Base-by-base conservation (phyloP, 2,888 invertebrate genomes). In the Rhagophthalmus giganteus region DNA sequence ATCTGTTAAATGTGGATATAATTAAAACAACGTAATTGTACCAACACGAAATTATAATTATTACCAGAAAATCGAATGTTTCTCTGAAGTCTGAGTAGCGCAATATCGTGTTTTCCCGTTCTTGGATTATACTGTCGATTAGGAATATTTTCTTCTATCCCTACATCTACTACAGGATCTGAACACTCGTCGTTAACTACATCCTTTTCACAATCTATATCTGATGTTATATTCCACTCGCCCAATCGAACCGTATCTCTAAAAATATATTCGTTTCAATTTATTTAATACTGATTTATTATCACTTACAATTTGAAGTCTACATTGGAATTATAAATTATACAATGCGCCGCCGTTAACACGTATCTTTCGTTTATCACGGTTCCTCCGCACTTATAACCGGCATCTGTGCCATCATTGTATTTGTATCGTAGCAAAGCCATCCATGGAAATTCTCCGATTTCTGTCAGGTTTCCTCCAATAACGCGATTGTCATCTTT, bases 11-110 rank as follows among this genome's bases (percentile, higher is more conserved):
- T 20, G 20, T 20, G 7, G 7, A 20, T 20, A 13, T 12, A 37
- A 12, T 10, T n/a, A 35, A 24, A 5, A 6, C 2, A n/a, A 4
- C 15, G 27, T 26, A 2, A 38, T 26, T 32, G n/a, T 30, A 66
- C 74, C 72, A 55, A 75, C 75, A 75, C 6, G 7, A n/a, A 3
- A 2, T 10, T 34, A 11, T 8, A 8, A 12, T n/a, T 74, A 2
- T 60, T 64, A 81, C 81, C 74, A 25, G 75, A 70, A 58, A 72
- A 79, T 11, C 44, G 50, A 2, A 74, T 79, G 35, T 76, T 65
- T 35, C 63, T 67, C 1, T 76, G 69, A 10, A 83, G 66, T 44
- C 79, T 73, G 1, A 81, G 69, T 2, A 87, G 63, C 16, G 69
- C 73, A 35, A 74, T 71, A 40, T 74, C 74, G 49, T 70, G 57